These are phyloP conservation scores for Erythrolamprus reginae DNA, from an alignment of 2,113 vertebrate genomes.

Conservation along the genomic window DNA sequence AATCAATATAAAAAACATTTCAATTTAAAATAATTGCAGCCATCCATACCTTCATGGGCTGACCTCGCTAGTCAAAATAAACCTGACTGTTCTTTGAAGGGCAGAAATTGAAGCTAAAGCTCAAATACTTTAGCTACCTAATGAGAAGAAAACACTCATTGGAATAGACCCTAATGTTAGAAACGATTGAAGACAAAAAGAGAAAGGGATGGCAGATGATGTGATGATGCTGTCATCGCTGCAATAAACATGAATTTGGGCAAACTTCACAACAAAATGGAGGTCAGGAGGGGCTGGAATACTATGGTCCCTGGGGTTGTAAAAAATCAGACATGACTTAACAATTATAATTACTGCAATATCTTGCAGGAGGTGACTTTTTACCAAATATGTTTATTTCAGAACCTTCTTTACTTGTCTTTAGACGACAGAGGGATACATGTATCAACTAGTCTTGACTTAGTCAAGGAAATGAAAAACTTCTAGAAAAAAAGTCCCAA, in stretches of 20 bases:
- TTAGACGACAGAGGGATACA: not conserved
- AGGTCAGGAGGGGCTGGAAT: not conserved
- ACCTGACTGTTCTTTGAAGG: too few relatives aligned
- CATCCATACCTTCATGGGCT: too few relatives aligned
- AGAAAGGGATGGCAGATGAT: too few relatives aligned
- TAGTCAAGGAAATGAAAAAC: not conserved
- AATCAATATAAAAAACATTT: too few relatives aligned
- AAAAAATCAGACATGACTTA: not conserved
- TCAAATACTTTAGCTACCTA: too few relatives aligned
- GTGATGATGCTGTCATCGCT: too few relatives aligned
- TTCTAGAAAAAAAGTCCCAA: not conserved
- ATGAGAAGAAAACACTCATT: too few relatives aligned
- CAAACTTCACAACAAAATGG: not conserved
- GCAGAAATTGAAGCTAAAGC: too few relatives aligned
- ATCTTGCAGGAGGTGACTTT: not conserved
- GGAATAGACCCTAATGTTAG: too few relatives aligned
- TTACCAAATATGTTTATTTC: not conserved
- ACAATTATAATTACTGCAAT: not conserved
- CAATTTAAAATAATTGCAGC: too few relatives aligned
- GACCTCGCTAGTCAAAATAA: too few relatives aligned
- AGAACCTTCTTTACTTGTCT: not conserved
- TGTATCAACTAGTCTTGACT: not conserved
- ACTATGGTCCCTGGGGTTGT: not conserved
- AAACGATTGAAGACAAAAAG: too few relatives aligned
- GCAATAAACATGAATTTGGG: not conserved